phyloP scores from a whole-genome alignment of 1,140 invertebrate species.

The Battus philenor region DNA sequence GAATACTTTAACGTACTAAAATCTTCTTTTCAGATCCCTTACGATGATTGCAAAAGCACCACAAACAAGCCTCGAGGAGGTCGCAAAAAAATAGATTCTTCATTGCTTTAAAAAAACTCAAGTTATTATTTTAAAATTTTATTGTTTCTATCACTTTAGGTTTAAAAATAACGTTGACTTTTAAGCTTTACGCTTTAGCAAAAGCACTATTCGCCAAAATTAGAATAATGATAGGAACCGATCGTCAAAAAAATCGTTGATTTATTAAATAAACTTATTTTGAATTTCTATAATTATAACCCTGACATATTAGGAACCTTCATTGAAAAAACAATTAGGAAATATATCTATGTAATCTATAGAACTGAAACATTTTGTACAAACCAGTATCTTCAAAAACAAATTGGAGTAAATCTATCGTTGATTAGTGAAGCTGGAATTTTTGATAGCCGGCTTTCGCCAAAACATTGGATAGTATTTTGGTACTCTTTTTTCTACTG shows the following conservation, averaged over 20 bases:
- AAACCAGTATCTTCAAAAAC: neutral
- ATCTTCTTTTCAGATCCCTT: conserved; percentile 58
- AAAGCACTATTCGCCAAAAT: conserved; percentile 14
- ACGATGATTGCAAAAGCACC: conserved; percentile 60
- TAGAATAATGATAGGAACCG: no score
- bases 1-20: conserved; percentile 8
- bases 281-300: no score
- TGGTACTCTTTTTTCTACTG: conserved; percentile 69
- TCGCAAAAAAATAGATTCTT: conserved; percentile 45
- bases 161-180: no score
- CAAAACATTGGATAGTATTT: conserved; percentile 57
- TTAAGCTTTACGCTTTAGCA: conserved; percentile 21
- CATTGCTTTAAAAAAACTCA: no score
- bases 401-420: neutral
- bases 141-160: no score
- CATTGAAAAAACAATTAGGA: neutral
- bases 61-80: conserved; percentile 49
- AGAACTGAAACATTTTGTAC: conserved; percentile 5
- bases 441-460: conserved; percentile 12
- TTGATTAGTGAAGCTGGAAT: neutral
- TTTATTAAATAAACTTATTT: no score
- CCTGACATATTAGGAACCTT: conserved; percentile 7
- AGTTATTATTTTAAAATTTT: no score
- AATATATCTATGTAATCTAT: neutral
- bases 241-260: no score